A percentile compares a stretch with the other conserved stretches of the same genome.
These are phyloP conservation scores for Pteronotus mesoamericanus DNA, from an alignment of 2,797 vertebrate species.

Conservation along the genomic window DNA sequence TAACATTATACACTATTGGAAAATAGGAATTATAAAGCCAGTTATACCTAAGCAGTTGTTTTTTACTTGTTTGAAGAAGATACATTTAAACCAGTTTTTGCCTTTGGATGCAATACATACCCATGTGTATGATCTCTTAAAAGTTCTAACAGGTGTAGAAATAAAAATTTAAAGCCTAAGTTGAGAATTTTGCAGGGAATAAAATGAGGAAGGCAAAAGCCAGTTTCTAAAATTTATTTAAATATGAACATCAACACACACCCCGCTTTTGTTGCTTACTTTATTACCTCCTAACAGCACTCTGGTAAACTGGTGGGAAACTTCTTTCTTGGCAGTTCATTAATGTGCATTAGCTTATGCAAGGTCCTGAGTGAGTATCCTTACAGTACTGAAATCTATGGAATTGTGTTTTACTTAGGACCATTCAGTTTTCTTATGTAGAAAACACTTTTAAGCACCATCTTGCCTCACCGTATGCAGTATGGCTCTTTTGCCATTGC, in stretches of 20 bases:
- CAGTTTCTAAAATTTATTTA: neutral
- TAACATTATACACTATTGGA: neutral
- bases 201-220: neutral
- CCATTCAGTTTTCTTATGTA: neutral
- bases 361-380: neutral
- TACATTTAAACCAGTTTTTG: slow-evolving; percentile 20
- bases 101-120: neutral
- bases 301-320: neutral
- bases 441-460: neutral
- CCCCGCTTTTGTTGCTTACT: neutral
- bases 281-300: neutral
- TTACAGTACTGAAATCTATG: neutral
- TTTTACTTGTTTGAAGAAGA: neutral
- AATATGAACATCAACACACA: neutral
- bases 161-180: neutral
- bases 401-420: neutral
- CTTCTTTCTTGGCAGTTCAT: neutral
- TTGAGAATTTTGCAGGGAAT: slow-evolving; percentile 13
- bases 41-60: neutral
- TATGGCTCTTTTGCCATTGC: neutral
- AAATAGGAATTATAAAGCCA: neutral
- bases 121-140: neutral
- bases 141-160: neutral
- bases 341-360: neutral
- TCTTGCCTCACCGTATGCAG: neutral